phyloP scores from a whole-genome alignment of 2,113 vertebrate genomes.

The Ctenodactylus gundi region DNA sequence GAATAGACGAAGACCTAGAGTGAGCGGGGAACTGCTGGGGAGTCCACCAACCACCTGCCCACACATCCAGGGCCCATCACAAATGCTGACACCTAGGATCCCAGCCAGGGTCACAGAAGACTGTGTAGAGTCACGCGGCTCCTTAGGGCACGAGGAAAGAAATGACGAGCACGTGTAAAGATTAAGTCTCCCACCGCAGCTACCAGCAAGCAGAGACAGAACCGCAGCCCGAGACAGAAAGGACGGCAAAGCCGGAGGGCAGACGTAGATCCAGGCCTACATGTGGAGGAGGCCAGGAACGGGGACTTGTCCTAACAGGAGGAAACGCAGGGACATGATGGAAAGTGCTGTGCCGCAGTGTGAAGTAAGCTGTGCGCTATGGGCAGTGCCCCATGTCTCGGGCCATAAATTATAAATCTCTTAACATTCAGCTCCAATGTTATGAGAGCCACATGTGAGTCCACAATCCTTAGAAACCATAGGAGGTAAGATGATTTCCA shows the following conservation, averaged over 20 bases:
- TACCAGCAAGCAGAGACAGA: background rate
- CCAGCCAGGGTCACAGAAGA: background rate
- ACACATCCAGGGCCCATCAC: background rate
- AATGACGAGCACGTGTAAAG: background rate
- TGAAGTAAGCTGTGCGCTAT: too few species aligned
- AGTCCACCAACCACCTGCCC: background rate
- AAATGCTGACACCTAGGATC: background rate
- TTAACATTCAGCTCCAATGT: background rate
- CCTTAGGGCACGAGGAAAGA: accelerated
- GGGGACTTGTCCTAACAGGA: too few species aligned
- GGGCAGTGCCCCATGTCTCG: too few species aligned
- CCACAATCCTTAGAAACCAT: background rate
- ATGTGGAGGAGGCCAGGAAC: background rate
- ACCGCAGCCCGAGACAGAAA: background rate
- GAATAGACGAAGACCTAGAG: too few species aligned
- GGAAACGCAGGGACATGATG: background rate
- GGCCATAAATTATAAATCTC: background rate
- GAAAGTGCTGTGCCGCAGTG: accelerated
- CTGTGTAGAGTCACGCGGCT: background rate
- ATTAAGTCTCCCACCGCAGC: background rate
- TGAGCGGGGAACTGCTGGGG: background rate
- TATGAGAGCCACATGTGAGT: accelerated
- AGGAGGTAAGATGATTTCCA: background rate
- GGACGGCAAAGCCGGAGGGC: background rate
- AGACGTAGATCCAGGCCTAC: background rate